Evolutionary conservation across 2,888 invertebrate genomes (phyloP), one percentile per base, ranked within the genome.

Genomic region (Allygus modestus): DNA sequence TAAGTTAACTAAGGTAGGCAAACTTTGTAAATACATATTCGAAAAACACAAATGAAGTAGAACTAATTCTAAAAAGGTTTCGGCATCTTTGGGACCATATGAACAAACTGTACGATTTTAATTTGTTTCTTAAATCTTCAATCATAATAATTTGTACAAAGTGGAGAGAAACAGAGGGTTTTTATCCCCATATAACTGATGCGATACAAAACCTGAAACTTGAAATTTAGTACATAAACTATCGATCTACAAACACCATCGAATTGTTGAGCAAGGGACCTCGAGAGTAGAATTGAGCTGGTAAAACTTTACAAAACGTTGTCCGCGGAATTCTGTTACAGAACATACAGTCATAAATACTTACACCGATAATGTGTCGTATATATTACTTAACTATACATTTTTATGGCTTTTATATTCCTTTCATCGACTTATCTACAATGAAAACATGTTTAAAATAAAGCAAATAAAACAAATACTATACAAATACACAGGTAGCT

Each of bases 401-500:
- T 0, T 26, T 73, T 41, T 28, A 28, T 77, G 77, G 77, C 43
- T 23, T 77, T 73, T 9, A 23, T 28, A n/a, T 5, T 28, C 46
- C 51, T 77, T 37, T 51, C 28, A 33, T 79, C 23, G 23, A 79
- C n/a, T 31, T 79, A 79, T 58, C 79, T 58, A 79, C 79, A 79
- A 54, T 79, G 79, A 37, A 77, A 77, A 46, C 28, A 17, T 31
- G 2, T 41, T 77, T 77, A 77, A 77, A 77, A 79, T 79, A 79
- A 79, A 79, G 79, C 79, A 79, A 79, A 79, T 79, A 58, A 54
- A 54, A 79, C 46, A 37, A 54, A 58, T 58, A 79, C 79, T 79
- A 54, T 79, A 79, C 79, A 79, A 79, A 58, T 79, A 58, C 33
- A 79, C 79, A 79, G 41, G 73, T 77, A 28, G 77, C 77, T 77